Percentiles rank a stretch among this genome's conserved stretches.
phyloP scores from a whole-genome alignment of 2,113 vertebrate genomes.

The Hydropotes inermis region DNA sequence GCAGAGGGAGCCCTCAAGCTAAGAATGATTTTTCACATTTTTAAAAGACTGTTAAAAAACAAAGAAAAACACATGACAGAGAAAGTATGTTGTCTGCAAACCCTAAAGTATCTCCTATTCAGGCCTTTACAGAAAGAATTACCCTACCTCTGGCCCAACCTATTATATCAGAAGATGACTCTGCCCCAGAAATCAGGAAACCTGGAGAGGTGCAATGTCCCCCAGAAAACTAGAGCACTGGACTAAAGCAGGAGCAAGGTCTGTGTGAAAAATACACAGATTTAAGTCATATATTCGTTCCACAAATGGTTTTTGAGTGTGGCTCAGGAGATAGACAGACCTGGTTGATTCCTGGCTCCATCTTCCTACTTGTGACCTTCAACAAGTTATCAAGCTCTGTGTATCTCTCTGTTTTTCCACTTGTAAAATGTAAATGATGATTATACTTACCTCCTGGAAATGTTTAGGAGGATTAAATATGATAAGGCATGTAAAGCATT shows the following conservation, averaged over 20 bases:
- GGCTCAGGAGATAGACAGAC: neutral
- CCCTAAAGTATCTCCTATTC: neutral
- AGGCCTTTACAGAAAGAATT: neutral
- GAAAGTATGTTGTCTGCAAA: neutral
- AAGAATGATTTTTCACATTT: conserved; percentile 10
- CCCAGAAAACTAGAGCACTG: neutral
- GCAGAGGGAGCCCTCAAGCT: neutral
- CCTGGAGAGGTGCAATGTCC: too few relatives aligned
- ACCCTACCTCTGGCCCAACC: neutral
- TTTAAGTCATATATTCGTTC: neutral
- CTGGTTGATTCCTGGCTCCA: neutral
- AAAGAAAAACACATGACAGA: neutral
- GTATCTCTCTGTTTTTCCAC: neutral
- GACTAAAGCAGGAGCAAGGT: neutral
- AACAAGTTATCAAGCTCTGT: neutral
- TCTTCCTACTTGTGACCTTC: neutral
- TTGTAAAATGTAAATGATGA: neutral
- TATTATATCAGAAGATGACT: neutral
- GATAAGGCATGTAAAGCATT: neutral
- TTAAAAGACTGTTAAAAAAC: neutral
- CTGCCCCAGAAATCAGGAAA: neutral
- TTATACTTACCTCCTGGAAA: neutral
- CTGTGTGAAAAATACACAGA: neutral
- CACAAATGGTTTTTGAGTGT: neutral
- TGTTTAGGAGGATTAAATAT: neutral